Evolutionary conservation across 2,797 vertebrate genomes (phyloP), one percentile per base, ranked within the genome.

Genomic region (Bovichtus variegatus): DNA sequence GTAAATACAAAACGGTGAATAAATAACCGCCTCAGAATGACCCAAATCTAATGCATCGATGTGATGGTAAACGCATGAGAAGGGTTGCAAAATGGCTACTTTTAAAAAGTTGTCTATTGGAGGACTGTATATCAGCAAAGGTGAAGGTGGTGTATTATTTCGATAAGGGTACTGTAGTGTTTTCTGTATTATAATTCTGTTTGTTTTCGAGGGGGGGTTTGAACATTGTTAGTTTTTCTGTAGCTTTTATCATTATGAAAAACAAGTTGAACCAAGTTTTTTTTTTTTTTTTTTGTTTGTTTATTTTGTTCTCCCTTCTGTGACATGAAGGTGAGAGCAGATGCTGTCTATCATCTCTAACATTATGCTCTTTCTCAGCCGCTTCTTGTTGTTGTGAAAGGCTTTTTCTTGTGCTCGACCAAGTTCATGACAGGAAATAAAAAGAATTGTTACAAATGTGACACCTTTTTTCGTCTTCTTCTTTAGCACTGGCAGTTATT

Each of bases 171-270:
- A 47, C 57, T 72, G 51, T 84, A 76, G 51, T 81, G 76, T 81
- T n/a, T 82, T 78, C 74, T 89, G 61, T 92, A 82, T 86, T 75
- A 81, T 85, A 87, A 54, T 80, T 88, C 70, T 93, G 74, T 92
- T 84, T 91, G 75, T 88, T 83, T 80, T 84, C 25, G 76, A 78
- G 46, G 80, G 29, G 81, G 72, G 79, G 70, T 78, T 71, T 80
- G 34, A 88, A 83, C 73, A 83, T 84, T 83, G 66, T 78, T 77
- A 55, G 68, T 62, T 77, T 73, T 21, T 91, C 74, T 89, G 65
- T 80, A 74, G 76, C 74, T 78, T 87, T 89, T 85, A 76, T 88
- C 81, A 74, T 53, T 21, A 77, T 51, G 47, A 70, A 64, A 63
- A 40, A 83, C 55, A 77, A 64, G 82, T 68, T 75, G 57, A 79